Base-by-base conservation (phyloP, 2,797 vertebrate genomes). In the Sorex maritimensis region DNA sequence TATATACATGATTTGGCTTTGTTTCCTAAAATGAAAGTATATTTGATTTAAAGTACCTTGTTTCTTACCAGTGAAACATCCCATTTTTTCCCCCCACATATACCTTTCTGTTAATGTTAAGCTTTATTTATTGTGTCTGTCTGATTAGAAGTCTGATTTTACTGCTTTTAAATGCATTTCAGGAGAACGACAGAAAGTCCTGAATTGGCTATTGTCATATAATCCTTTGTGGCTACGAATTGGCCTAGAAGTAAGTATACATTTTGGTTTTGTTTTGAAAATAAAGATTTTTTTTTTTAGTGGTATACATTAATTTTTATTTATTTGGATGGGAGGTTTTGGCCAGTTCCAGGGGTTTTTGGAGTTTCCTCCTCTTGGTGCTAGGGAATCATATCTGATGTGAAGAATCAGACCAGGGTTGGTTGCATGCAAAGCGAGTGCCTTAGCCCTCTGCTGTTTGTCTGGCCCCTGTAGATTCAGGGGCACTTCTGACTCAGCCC, bases 151-250 rank as follows among this genome's bases (percentile, higher is more conserved):
- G 41, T 52, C 46, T 83, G 24, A 79, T 26, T 28, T 49, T 90
- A 55, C 23, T 86, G 65, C 3, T 95, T 90, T 81, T 8, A 30
- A 92, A 94, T 0, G 15, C 93, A 63, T 97, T 97, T 95, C 95
- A 99, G 99, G 99, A 78, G 99, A 99, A 96, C 98, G 99, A 12
- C 98, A 98, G 93, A 99, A 99, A 97, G 96, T 99, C 71, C 98
- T 99, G 15, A 99, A 98, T 80, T 99, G 99, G 99, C 98, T 99
- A 65, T 98, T 99, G 74, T 99, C 98, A 0, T 99, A 99, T 97
- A 99, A 99, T 97, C 99, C 99, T 2, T 97, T 99, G 92, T 99
- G 99, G 99, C 97, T 99, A 44, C 98, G 99, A 63, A 99, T 99
- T 2, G 99, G 99, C 2, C 98, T 99, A 6, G 99, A 99, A 98